Base-by-base conservation (phyloP, 1,140 invertebrate genomes). In the Dermatophagoides farinae region DNA sequence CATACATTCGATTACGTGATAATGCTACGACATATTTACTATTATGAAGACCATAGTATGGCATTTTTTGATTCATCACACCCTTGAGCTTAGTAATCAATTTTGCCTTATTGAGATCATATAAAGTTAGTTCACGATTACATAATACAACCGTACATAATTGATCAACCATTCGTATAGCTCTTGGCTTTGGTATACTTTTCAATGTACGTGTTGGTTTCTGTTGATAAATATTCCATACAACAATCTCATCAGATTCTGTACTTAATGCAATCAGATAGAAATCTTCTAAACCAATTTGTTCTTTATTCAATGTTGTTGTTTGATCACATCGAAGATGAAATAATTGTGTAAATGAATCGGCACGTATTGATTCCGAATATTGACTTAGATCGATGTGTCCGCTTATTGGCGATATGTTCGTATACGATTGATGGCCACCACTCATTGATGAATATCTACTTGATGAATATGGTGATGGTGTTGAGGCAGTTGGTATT, bases 41-140 rank as follows among this genome's bases (percentile, higher is more conserved):
- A 73, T 85, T 83, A 69, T 88, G 84, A 6, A 87, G 75, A 1
- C 84, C 85, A 73, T 82, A 89, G 70, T 80, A 88, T 40, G 86
- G 84, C 85, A 88, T 87, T 72, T 88, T 87, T 68, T 88, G 85
- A 74, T 88, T 88, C 84, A 90, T 88, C 2, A 88, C 85, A 40
- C 86, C 77, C 68, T 87, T 86, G 11, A 89, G 70, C 62, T 85
- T 80, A 10, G 79, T 80, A 39, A 83, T 64, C 66, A 83, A 78
- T 57, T 73, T 73, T 58, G 85, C 85, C 69, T 78, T 76, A 68
- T 87, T 78, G 14, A 89, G 71, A 72, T 89, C 80, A 66, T 84
- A 86, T 16, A 87, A 78, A 61, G 79, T 76, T 6, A 89, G 77
- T 70, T 89, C 85, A 23, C 86, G 72, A 53, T 82, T 77, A 70